Conservation (phyloP, 2,113 vertebrate species). For the human (Homo sapiens) region DNA sequence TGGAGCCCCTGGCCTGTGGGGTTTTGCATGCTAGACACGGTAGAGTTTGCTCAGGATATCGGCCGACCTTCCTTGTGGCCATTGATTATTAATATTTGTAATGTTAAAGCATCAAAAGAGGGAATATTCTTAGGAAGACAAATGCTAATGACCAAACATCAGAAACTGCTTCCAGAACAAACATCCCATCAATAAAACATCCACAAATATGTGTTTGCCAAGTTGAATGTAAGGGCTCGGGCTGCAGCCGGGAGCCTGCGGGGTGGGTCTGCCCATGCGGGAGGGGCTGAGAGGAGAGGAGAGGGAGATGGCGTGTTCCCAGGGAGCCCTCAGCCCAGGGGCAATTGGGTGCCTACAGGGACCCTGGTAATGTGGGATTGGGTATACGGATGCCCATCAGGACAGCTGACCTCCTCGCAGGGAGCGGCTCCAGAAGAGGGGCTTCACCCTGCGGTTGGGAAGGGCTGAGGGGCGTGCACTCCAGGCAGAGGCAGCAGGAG, state of each 20-base stretch:
- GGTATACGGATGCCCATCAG: accelerated
- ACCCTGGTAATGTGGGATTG: accelerated
- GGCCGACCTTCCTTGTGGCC: background rate
- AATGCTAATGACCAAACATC: background rate
- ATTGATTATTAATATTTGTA: background rate
- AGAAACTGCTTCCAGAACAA: background rate
- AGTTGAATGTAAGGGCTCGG: no score
- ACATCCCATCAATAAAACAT: background rate
- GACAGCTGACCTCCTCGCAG: background rate
- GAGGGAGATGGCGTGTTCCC: no score
- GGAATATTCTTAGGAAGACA: background rate
- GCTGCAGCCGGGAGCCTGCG: background rate
- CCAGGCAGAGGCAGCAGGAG: background rate
- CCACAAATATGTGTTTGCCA: background rate
- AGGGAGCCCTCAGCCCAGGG: background rate
- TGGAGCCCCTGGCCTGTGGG: accelerated
- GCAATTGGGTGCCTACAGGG: no score
- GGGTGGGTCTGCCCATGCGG: background rate
- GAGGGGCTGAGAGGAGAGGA: accelerated
- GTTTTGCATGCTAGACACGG: background rate
- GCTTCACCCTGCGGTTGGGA: background rate
- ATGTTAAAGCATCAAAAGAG: background rate
- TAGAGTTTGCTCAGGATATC: background rate
- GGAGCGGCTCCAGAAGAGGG: background rate
- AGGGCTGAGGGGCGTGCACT: background rate